Conservation (phyloP, 2,113 vertebrate genomes). For the Pyxicephalus adspersus region DNA sequence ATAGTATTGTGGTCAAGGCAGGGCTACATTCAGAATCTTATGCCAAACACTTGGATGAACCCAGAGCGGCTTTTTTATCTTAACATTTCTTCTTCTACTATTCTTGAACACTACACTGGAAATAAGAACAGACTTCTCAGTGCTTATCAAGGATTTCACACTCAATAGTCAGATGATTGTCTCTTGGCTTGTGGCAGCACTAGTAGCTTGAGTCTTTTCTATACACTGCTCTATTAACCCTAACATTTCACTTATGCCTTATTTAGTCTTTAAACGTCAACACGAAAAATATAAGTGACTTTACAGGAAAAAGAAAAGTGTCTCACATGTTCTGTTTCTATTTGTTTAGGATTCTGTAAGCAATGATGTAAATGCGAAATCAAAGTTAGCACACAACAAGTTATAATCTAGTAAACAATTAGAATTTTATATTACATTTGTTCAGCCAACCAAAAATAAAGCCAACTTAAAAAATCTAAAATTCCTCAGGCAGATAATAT, state of each 20-base stretch:
- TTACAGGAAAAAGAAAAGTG: too few species aligned
- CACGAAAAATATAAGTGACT: too few species aligned
- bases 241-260: neutral
- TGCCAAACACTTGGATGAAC: neutral
- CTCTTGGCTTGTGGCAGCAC: slow-evolving; percentile 43
- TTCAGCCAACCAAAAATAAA: too few species aligned
- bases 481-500: too few species aligned
- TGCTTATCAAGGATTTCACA: slow-evolving; percentile 43
- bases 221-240: slow-evolving; percentile 15
- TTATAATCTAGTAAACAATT: too few species aligned
- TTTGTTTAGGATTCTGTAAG: too few species aligned
- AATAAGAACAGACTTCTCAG: slow-evolving; percentile 14
- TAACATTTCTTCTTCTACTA: slow-evolving; percentile 3
- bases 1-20: neutral
- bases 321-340: too few species aligned
- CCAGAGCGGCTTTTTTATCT: neutral
- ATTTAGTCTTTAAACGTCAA: too few species aligned
- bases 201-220: slow-evolving; percentile 8
- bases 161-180: slow-evolving; percentile 46
- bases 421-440: too few species aligned
- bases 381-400: too few species aligned
- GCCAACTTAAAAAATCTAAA: too few species aligned
- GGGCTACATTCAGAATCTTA: neutral
- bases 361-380: too few species aligned
- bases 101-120: neutral